These are phyloP conservation scores for Steinernema khuongi DNA, from an alignment of 1,140 invertebrate genomes.

Conservation along the genomic window DNA sequence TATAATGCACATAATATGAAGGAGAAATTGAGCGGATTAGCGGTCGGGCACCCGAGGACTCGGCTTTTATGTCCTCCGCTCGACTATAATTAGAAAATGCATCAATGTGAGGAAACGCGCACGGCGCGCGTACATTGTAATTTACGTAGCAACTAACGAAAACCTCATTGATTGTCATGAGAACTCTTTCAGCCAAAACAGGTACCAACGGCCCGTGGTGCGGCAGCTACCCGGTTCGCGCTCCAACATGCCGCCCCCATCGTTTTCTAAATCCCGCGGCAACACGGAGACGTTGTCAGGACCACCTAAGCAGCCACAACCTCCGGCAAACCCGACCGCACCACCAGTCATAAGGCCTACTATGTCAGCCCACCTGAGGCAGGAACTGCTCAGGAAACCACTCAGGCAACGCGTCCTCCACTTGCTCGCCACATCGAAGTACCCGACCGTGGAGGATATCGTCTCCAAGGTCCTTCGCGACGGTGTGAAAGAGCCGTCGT, in stretches of 20 bases:
- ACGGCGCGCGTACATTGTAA: no score
- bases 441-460: not conserved
- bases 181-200: not conserved
- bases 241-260: not conserved
- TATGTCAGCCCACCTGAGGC: not conserved
- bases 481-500: not conserved
- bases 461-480: not conserved
- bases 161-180: not conserved
- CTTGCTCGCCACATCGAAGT: not conserved
- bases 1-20: no score
- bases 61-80: no score
- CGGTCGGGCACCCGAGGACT: no score
- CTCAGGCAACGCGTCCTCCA: not conserved
- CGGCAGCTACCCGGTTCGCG: no score
- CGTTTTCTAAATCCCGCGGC: not conserved
- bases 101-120: no score
- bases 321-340: not conserved
- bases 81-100: no score
- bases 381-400: not conserved
- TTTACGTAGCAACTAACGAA: no score
- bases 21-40: no score
- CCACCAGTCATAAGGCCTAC: not conserved
- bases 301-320: not conserved
- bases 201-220: not conserved
- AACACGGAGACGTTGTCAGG: not conserved